phyloP scores from a whole-genome alignment of 2,113 vertebrate species.

The Bungarus multicinctus region DNA sequence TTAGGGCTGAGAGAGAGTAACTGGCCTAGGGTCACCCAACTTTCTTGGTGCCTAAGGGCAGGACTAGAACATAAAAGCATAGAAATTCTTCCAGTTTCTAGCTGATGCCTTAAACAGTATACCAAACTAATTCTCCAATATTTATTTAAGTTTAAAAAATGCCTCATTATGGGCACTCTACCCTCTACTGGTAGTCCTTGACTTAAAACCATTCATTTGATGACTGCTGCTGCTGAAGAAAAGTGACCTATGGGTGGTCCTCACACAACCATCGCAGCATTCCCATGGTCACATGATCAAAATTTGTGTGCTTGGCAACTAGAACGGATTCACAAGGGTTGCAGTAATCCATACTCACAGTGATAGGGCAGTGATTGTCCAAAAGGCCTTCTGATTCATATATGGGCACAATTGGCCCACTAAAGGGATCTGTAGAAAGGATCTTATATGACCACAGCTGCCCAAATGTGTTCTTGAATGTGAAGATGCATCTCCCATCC shows the following conservation, averaged over 20 bases:
- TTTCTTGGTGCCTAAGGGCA: background rate
- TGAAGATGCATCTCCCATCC: background rate
- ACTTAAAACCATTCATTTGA: background rate
- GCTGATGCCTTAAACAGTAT: background rate
- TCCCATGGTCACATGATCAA: background rate
- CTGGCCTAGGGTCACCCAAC: background rate
- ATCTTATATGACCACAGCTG: background rate
- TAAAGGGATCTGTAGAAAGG: background rate
- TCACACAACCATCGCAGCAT: background rate
- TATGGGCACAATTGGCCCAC: background rate
- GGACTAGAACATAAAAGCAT: background rate
- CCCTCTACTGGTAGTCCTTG: background rate
- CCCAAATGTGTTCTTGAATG: background rate
- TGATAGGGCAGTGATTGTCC: background rate
- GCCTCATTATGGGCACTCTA: background rate
- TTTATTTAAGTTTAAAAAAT: background rate
- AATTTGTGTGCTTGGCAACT: background rate
- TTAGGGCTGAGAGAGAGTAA: background rate
- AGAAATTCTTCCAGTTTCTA: background rate
- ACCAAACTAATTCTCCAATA: background rate
- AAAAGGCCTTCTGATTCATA: background rate
- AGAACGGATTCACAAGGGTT: background rate
- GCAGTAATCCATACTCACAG: background rate
- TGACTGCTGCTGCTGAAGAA: background rate
- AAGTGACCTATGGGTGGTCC: background rate